Evolutionary conservation across 2,113 vertebrate species (phyloP).

Genomic region (Microcebus murinus): DNA sequence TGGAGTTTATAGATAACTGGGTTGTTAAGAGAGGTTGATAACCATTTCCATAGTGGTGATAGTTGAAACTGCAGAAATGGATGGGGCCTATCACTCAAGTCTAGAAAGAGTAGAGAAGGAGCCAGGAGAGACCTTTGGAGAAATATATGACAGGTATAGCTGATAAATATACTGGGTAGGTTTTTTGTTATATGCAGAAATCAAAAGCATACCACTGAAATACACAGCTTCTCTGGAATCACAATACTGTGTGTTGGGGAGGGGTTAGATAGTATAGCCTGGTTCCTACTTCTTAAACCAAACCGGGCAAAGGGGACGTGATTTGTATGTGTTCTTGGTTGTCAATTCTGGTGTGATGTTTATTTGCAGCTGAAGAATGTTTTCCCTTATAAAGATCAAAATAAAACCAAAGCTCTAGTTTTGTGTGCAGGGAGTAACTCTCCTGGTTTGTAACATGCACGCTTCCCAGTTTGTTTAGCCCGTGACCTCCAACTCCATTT

Average conservation of each 20-base stretch:
- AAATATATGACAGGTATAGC: background rate
- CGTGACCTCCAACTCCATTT: background rate
- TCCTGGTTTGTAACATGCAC: background rate
- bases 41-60: background rate
- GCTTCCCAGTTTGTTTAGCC: conserved; percentile 18
- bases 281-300: background rate
- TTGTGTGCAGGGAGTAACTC: background rate
- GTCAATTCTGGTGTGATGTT: background rate
- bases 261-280: background rate
- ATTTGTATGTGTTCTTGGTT: background rate
- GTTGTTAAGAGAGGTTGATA: background rate
- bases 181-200: background rate
- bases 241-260: background rate
- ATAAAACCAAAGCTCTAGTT: too few species aligned
- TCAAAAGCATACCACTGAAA: background rate
- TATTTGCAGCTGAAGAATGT: background rate
- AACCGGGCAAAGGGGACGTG: background rate
- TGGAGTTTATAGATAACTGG: background rate
- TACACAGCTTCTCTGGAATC: background rate
- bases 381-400: background rate
- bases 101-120: background rate
- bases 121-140: background rate
- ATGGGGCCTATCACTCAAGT: background rate
- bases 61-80: background rate
- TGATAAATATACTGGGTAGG: background rate